Conservation (phyloP, 2,113 vertebrate species). For the Colossoma macropomum region DNA sequence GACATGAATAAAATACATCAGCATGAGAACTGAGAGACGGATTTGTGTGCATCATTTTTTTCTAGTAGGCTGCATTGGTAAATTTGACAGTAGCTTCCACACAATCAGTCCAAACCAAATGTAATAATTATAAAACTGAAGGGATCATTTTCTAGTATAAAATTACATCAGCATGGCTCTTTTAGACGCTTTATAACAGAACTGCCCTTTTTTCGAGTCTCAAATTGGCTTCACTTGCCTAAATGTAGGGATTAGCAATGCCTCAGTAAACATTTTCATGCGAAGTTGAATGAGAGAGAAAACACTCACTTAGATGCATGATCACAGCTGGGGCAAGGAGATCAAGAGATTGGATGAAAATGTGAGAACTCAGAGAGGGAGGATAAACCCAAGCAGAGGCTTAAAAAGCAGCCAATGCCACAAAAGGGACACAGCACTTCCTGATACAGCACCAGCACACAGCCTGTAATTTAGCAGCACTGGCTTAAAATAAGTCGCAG, state of each 20-base stretch:
- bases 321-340: slow-evolving; percentile 28
- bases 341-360: slow-evolving; percentile 28
- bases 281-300: slow-evolving; percentile 40
- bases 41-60: no score
- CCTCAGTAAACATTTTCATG: slow-evolving; percentile 49
- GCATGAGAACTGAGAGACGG: background rate
- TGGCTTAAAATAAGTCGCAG: slow-evolving; percentile 57
- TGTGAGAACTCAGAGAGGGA: background rate
- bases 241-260: slow-evolving; percentile 45
- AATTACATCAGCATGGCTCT: background rate
- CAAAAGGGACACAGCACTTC: slow-evolving; percentile 36
- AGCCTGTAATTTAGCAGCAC: slow-evolving; percentile 59
- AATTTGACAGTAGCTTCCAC: background rate
- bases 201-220: background rate
- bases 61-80: background rate
- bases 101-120: background rate
- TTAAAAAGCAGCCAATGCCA: slow-evolving; percentile 21
- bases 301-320: slow-evolving; percentile 28
- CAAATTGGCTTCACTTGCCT: slow-evolving; percentile 13
- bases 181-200: background rate
- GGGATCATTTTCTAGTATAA: background rate
- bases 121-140: background rate
- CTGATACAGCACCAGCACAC: slow-evolving; percentile 29
- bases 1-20: background rate
- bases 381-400: background rate